A percentile compares a stretch with the other conserved stretches of the same genome.
Evolutionary conservation across 2,797 vertebrate species (phyloP).

Genomic region (Thripadectes ignobilis): DNA sequence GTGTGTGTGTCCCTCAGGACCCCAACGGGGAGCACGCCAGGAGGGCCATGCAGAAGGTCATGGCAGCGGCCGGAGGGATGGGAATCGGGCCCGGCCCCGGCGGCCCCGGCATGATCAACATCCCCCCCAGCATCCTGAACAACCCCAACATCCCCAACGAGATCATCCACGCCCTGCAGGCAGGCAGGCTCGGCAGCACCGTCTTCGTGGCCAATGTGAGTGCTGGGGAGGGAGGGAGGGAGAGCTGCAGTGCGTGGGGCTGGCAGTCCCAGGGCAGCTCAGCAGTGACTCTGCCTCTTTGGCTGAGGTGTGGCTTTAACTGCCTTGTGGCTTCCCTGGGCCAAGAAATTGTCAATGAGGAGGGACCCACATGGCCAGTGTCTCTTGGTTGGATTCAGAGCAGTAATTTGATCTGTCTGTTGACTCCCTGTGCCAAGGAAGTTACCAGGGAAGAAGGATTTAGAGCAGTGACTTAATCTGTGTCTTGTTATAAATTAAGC

Average conservation of each 20-base stretch:
- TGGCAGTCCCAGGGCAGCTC: background rate
- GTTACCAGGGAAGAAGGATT: background rate
- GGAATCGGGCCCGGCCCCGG: background rate
- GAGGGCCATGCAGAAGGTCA: slow-evolving; percentile 25
- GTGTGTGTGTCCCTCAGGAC: background rate
- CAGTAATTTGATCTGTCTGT: background rate
- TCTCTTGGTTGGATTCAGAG: no score
- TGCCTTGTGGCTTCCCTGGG: no score
- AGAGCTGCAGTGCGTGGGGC: rapidly evolving
- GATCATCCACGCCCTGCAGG: slow-evolving; percentile 30
- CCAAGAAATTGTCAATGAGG: no score
- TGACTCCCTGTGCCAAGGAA: background rate
- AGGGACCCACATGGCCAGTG: no score
- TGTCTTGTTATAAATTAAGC: no score
- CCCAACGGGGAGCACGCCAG: background rate
- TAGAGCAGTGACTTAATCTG: no score
- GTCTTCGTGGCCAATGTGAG: slow-evolving; percentile 25
- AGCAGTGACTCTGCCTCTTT: background rate
- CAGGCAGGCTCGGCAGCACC: background rate
- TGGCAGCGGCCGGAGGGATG: background rate
- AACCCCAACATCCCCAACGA: slow-evolving; percentile 85
- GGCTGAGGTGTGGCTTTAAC: no score
- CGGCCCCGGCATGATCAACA: slow-evolving; percentile 77
- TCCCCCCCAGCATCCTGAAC: slow-evolving; percentile 86
- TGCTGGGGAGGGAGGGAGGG: background rate